Evolutionary conservation across 1,140 invertebrate species (phyloP).

Genomic region (Euglossa dilemma): DNA sequence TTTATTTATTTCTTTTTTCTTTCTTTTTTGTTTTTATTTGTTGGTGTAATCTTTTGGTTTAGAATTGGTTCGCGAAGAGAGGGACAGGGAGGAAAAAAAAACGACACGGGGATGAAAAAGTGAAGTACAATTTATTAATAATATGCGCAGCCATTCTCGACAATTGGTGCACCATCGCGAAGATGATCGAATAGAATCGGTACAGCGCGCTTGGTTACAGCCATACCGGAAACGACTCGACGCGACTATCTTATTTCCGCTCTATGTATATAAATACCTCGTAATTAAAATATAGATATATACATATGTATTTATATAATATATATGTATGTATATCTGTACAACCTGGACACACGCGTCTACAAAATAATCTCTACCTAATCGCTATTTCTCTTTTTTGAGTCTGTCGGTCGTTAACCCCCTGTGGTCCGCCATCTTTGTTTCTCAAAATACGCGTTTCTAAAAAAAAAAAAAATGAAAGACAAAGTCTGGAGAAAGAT

Average conservation of each 20-base stretch:
- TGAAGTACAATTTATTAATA: slow-evolving; percentile 56
- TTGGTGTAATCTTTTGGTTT: neutral
- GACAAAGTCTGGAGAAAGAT: neutral
- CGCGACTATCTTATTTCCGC: neutral
- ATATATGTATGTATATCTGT: slow-evolving; percentile 42
- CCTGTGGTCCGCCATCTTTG: slow-evolving; percentile 1
- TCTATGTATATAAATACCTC: slow-evolving; percentile 56
- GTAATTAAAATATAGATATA: slow-evolving; percentile 59
- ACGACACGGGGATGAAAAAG: slow-evolving; percentile 28
- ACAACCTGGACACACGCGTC: slow-evolving; percentile 26
- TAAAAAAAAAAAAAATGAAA: no score
- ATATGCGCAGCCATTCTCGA: slow-evolving; percentile 35
- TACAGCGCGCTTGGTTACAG: neutral
- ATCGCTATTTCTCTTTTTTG: neutral
- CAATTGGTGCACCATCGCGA: slow-evolving; percentile 39
- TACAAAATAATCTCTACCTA: slow-evolving; percentile 44
- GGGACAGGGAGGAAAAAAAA: neutral
- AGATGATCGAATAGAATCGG: slow-evolving; percentile 17
- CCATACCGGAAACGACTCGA: neutral
- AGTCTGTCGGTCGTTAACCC: slow-evolving; percentile 11
- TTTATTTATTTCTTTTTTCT: neutral
- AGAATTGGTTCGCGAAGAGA: no score
- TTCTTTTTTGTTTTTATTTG: neutral
- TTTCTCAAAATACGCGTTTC: slow-evolving; percentile 14
- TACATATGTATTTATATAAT: slow-evolving; percentile 22